These are phyloP conservation scores for Heliconius melpomene DNA, from an alignment of 1,140 invertebrate species.

Conservation along the genomic window DNA sequence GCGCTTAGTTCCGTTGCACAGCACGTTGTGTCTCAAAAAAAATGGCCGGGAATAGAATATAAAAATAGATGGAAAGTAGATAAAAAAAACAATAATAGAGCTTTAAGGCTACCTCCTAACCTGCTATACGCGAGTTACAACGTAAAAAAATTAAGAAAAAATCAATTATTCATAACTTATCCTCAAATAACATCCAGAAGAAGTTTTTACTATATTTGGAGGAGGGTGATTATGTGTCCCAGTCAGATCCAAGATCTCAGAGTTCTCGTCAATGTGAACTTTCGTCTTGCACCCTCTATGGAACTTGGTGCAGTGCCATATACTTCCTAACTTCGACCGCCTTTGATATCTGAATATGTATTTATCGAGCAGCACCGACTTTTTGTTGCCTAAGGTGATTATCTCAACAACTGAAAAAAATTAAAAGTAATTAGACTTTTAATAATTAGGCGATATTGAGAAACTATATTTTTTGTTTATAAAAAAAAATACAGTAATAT, in stretches of 20 bases:
- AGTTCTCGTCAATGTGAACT: conserved; percentile 12
- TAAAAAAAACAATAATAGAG: too few species aligned
- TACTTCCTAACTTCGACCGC: neutral
- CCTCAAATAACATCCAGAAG: conserved; percentile 34
- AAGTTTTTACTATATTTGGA: conserved; percentile 19
- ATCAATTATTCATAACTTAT: neutral
- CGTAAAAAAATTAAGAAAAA: too few species aligned
- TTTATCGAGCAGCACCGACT: conserved; percentile 5
- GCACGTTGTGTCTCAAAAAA: neutral
- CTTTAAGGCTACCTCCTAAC: too few species aligned
- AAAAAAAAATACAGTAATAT: too few species aligned
- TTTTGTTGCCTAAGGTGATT: conserved; percentile 33
- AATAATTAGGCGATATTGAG: neutral
- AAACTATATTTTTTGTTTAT: too few species aligned
- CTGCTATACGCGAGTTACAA: too few species aligned
- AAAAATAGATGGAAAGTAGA: too few species aligned
- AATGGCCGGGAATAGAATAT: too few species aligned
- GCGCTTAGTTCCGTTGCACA: too few species aligned
- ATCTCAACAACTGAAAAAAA: conserved; percentile 7
- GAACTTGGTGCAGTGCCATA: conserved; percentile 34
- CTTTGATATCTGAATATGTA: conserved; percentile 32
- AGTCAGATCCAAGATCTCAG: conserved; percentile 19
- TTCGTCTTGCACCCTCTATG: conserved; percentile 32
- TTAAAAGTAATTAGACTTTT: neutral
- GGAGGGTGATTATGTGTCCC: conserved; percentile 37